Evolutionary conservation across 2,113 vertebrate species (phyloP).

Genomic region (Pseudorasbora parva): DNA sequence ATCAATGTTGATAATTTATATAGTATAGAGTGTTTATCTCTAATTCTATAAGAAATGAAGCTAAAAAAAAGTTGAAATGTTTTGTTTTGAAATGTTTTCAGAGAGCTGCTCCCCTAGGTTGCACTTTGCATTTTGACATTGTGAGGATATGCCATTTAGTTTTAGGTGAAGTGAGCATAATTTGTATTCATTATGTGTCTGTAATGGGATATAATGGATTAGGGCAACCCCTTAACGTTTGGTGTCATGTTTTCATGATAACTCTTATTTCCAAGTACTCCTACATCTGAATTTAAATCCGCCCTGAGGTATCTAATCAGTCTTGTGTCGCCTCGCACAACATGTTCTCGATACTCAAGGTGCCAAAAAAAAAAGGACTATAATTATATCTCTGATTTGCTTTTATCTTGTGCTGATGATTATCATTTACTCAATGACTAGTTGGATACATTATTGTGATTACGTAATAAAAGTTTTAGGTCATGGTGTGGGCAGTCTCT

Average conservation of each 20-base stretch:
- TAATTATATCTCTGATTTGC: constrained; percentile 18
- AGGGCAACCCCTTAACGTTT: not conserved
- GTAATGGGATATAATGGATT: constrained; percentile 10
- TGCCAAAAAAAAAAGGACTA: not conserved
- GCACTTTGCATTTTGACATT: not conserved
- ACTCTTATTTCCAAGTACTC: not conserved
- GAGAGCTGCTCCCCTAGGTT: not conserved
- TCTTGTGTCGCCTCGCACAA: not conserved
- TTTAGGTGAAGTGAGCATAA: not conserved
- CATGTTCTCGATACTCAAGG: not conserved
- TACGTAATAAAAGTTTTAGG: not conserved
- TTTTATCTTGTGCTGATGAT: not conserved
- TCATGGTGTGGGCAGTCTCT: not conserved
- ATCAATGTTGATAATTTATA: too few species aligned
- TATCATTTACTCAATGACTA: not conserved
- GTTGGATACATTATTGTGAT: not conserved
- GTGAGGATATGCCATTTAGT: not conserved
- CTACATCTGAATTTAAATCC: not conserved
- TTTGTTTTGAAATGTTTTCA: not conserved
- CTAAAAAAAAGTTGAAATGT: not conserved
- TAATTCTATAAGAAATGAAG: not conserved
- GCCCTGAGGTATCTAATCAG: not conserved
- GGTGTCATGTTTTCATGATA: not conserved
- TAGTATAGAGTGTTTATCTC: too few species aligned
- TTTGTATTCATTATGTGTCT: not conserved